A percentile compares a stretch with the other conserved stretches of the same genome.
Conservation (phyloP, 2,888 invertebrate species). For the Cryptocephalus moraei region DNA sequence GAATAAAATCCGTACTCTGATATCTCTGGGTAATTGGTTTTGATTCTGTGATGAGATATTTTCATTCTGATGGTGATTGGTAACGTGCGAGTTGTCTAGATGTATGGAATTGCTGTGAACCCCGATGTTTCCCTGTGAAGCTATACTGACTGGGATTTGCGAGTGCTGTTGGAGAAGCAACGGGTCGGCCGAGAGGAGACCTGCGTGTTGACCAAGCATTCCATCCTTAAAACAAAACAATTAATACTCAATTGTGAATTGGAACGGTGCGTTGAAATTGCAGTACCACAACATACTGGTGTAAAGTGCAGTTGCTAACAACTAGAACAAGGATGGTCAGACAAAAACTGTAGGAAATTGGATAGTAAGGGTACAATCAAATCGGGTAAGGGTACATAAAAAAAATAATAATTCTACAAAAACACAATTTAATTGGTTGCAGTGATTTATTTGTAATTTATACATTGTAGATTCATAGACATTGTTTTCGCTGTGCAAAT, state of each 20-base stretch:
- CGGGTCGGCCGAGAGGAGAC: conserved; percentile 34
- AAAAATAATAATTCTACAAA: too few relatives aligned
- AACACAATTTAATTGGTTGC: too few relatives aligned
- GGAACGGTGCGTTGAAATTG: too few relatives aligned
- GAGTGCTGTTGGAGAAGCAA: conserved; percentile 35
- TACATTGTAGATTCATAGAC: too few relatives aligned
- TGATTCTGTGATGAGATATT: conserved; percentile 16
- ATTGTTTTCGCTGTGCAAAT: too few relatives aligned
- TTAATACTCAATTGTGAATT: neutral
- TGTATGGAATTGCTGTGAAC: conserved; percentile 35
- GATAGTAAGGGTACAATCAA: too few relatives aligned
- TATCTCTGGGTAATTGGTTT: conserved; percentile 22
- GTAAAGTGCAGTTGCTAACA: too few relatives aligned
- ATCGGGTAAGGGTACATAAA: too few relatives aligned
- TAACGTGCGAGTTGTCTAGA: conserved; percentile 27
- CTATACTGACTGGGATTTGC: conserved; percentile 36
- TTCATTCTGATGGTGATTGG: conserved; percentile 23
- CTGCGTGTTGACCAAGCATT: conserved; percentile 46
- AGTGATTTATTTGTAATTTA: too few relatives aligned
- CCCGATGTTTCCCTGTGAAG: conserved; percentile 34
- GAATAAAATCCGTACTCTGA: conserved; percentile 14
- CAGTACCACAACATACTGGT: too few relatives aligned
- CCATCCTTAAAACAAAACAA: conserved; percentile 26
- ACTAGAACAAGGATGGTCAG: too few relatives aligned
- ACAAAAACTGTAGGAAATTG: too few relatives aligned